A percentile compares a stretch with the other conserved stretches of the same genome.
phyloP scores from a whole-genome alignment of 2,888 invertebrate species.

The Arenicola marina region DNA sequence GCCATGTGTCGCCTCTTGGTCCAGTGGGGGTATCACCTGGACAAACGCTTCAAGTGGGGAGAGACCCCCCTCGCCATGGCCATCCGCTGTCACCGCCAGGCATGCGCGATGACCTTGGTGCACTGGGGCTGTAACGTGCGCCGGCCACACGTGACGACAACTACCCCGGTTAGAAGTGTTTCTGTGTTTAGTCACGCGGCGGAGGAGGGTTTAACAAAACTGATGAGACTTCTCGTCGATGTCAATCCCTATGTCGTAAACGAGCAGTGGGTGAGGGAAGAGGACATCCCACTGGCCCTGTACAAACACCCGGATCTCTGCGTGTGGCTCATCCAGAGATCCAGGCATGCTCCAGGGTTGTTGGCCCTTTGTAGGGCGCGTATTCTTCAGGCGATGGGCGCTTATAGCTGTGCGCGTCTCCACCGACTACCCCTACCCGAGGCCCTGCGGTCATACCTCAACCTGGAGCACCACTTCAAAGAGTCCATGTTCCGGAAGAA shows the following conservation, averaged over 20 bases:
- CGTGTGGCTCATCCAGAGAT: conserved; percentile 40
- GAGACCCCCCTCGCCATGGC: conserved; percentile 54
- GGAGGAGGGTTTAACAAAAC: conserved; percentile 42
- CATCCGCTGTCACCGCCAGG: conserved; percentile 46
- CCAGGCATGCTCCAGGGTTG: conserved; percentile 37
- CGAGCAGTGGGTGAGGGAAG: conserved; percentile 43
- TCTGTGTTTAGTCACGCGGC: conserved; percentile 16
- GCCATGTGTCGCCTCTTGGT: conserved; percentile 46
- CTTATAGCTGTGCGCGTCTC: conserved; percentile 40
- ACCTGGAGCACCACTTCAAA: conserved; percentile 41
- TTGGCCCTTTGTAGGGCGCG: conserved; percentile 39
- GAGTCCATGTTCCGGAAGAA: conserved; percentile 38
- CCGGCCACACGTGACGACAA: background rate
- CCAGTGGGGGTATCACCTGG: conserved; percentile 49
- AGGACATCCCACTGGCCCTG: conserved; percentile 46
- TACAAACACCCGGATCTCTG: conserved; percentile 44
- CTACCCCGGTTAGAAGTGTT: too few relatives aligned
- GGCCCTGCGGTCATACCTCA: conserved; percentile 39
- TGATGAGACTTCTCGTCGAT: conserved; percentile 44
- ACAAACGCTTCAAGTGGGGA: conserved; percentile 46
- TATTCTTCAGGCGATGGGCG: conserved; percentile 41
- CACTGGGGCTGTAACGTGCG: conserved; percentile 42
- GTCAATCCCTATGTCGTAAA: conserved; percentile 44
- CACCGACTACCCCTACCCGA: conserved; percentile 41
- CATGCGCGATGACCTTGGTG: conserved; percentile 50